These are phyloP conservation scores for Cantharis lateralis DNA, from an alignment of 2,888 invertebrate genomes.

Conservation along the genomic window DNA sequence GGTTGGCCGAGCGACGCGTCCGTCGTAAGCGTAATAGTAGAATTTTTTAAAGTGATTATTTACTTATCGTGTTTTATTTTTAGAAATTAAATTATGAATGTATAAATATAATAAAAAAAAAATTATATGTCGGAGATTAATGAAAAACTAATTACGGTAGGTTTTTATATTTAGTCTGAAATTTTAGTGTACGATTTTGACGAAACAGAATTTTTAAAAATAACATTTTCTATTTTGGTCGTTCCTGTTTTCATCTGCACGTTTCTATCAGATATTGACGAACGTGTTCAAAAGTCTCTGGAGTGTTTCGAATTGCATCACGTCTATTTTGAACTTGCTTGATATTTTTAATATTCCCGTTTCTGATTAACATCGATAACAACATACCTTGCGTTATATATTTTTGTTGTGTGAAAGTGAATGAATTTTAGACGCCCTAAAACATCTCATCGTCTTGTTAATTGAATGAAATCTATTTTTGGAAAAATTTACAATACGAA, in stretches of 20 bases:
- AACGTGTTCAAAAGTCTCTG: conserved; percentile 1
- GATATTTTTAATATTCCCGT: background rate
- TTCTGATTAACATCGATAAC: background rate
- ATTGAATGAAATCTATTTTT: background rate
- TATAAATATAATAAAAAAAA: background rate
- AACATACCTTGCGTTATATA: background rate
- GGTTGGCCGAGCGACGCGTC: background rate
- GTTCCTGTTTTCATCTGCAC: background rate
- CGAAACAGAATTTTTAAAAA: background rate
- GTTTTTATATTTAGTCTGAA: background rate
- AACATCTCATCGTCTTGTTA: background rate
- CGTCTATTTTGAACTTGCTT: background rate
- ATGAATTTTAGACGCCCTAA: background rate
- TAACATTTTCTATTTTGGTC: background rate
- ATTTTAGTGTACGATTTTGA: background rate
- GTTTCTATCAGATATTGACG: background rate
- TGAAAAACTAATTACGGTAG: background rate
- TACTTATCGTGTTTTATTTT: background rate
- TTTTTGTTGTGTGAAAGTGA: background rate
- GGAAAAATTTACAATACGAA: background rate
- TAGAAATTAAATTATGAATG: background rate
- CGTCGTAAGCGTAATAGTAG: background rate
- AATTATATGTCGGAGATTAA: background rate
- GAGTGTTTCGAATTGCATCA: conserved; percentile 4
- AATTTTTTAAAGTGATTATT: background rate